A percentile compares a stretch with the other conserved stretches of the same genome.
Conservation (phyloP, 2,113 vertebrate genomes). For the Eurystomus gularis region DNA sequence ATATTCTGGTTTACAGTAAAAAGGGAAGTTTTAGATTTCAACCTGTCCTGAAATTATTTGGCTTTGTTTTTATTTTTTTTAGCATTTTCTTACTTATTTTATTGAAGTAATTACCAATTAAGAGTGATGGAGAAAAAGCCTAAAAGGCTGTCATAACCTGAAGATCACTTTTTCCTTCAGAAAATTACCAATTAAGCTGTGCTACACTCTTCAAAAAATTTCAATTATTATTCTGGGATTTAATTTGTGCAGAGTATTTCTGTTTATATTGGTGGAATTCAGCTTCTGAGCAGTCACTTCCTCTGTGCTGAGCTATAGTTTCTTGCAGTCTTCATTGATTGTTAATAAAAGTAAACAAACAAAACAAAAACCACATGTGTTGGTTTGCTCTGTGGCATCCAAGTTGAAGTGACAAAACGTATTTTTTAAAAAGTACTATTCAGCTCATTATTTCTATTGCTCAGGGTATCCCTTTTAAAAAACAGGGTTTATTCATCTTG, state of each 20-base stretch:
- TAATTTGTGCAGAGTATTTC: not conserved
- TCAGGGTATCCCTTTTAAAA: not conserved
- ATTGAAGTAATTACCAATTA: not conserved
- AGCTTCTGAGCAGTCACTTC: not conserved
- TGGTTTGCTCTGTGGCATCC: not conserved
- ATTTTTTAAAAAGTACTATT: not conserved
- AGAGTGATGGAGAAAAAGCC: not conserved
- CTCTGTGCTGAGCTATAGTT: not conserved
- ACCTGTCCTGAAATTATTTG: not conserved
- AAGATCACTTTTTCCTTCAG: not conserved
- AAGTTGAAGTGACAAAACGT: not conserved
- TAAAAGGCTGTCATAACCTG: not conserved
- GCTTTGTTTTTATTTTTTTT: not conserved
- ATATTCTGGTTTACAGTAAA: not conserved
- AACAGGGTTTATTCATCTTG: not conserved
- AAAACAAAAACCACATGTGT: not conserved
- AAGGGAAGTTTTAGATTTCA: not conserved
- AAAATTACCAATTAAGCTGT: not conserved
- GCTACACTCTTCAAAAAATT: not conserved
- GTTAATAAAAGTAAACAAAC: not conserved
- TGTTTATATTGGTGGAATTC: not conserved
- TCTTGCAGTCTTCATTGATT: not conserved
- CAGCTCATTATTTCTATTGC: not conserved
- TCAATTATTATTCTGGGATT: not conserved
- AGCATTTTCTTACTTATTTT: not conserved